Evolutionary conservation across 2,797 vertebrate genomes (phyloP).

Genomic region (Anniella stebbinsi): DNA sequence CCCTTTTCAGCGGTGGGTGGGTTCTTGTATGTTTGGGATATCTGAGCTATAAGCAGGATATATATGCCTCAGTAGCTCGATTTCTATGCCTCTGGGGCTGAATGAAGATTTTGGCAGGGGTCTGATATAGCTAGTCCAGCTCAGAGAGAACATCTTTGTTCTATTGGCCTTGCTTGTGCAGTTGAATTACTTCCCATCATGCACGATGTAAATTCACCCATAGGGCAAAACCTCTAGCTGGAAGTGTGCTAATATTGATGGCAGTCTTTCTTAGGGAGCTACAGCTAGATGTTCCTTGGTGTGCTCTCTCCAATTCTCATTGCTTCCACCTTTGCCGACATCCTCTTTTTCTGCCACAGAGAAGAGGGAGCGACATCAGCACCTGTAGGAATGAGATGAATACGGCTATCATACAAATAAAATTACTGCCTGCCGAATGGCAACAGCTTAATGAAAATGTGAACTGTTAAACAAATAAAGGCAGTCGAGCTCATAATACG

Average conservation of each 20-base stretch:
- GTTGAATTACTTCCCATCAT: neutral
- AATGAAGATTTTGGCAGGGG: constrained; percentile 21
- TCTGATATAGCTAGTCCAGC: constrained; percentile 32
- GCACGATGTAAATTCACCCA: neutral
- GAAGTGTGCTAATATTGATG: neutral
- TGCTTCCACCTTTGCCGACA: constrained; percentile 12
- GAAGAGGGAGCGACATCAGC: constrained; percentile 30
- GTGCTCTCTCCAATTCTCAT: neutral
- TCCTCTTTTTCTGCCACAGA: constrained; percentile 46
- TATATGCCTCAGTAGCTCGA: constrained; percentile 46
- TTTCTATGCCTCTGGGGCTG: constrained; percentile 22
- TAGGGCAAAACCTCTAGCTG: neutral
- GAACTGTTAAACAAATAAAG: constrained; percentile 78
- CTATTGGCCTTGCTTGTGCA: neutral
- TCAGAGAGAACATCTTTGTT: constrained; percentile 6
- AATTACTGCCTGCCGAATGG: constrained; percentile 70
- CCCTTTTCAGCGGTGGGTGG: neutral
- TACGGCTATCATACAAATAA: constrained; percentile 71
- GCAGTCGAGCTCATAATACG: constrained; percentile 71
- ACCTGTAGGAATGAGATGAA: constrained; percentile 56
- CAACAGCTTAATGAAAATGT: constrained; percentile 77
- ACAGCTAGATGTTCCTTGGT: neutral
- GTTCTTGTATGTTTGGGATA: constrained; percentile 46
- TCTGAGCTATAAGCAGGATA: neutral
- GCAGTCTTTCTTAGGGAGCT: neutral